Percentiles rank a stretch among this genome's conserved stretches.
These are phyloP conservation scores for Sardinella longiceps DNA, from an alignment of 2,797 vertebrate genomes.

Conservation along the genomic window DNA sequence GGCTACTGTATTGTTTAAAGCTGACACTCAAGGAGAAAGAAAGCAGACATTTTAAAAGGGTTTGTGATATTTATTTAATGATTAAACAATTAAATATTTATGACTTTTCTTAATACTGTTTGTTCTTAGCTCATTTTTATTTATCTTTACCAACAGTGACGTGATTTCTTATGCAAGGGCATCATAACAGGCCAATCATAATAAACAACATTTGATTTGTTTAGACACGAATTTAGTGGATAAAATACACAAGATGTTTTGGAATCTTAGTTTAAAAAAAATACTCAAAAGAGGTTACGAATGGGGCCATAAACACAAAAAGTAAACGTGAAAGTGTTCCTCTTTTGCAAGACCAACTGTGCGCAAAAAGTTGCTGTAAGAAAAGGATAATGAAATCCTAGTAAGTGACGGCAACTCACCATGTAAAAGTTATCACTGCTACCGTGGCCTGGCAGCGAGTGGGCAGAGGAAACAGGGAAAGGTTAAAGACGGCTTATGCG, in stretches of 20 bases:
- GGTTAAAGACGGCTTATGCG: conserved; percentile 10
- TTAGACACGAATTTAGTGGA: too few relatives aligned
- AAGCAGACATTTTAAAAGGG: background rate
- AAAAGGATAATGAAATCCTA: background rate
- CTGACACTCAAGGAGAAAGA: background rate
- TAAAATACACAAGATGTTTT: too few relatives aligned
- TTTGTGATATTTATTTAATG: background rate
- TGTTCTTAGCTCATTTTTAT: background rate
- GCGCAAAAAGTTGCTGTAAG: background rate
- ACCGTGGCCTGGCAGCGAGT: background rate
- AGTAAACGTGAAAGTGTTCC: background rate
- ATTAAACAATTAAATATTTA: background rate
- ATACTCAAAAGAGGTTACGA: too few relatives aligned
- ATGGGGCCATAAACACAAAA: too few relatives aligned
- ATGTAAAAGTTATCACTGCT: background rate
- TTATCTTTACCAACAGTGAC: background rate
- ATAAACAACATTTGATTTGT: too few relatives aligned
- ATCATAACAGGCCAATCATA: background rate
- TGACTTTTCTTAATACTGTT: background rate
- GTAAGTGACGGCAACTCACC: background rate
- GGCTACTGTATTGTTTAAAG: background rate
- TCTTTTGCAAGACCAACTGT: background rate
- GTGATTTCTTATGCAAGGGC: background rate
- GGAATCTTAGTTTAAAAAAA: too few relatives aligned
- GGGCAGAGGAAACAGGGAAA: background rate